Conservation (phyloP, 2,797 vertebrate species). For the Staurois parvus region DNA sequence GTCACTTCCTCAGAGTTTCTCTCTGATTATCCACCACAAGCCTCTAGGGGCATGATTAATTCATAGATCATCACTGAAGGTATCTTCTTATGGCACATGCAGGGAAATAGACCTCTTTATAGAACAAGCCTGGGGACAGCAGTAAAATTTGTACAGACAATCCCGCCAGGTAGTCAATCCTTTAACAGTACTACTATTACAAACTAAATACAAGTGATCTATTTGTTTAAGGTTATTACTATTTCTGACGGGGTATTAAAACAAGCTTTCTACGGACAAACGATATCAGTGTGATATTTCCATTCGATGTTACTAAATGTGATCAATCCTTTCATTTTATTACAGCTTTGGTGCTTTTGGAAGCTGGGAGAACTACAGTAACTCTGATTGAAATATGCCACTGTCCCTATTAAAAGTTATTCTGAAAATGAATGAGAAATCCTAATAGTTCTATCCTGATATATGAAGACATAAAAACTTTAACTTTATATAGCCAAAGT, state of each 20-base stretch:
- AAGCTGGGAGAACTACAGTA: slow-evolving; percentile 66
- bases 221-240: slow-evolving; percentile 79
- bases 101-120: slow-evolving; percentile 73
- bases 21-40: slow-evolving; percentile 67
- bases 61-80: slow-evolving; percentile 70
- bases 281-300: slow-evolving; percentile 66
- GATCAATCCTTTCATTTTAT: slow-evolving; percentile 65
- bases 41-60: slow-evolving; percentile 73
- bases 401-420: slow-evolving; percentile 69
- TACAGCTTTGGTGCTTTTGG: slow-evolving; percentile 65
- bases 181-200: slow-evolving; percentile 76
- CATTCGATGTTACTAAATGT: slow-evolving; percentile 68
- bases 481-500: slow-evolving; percentile 69
- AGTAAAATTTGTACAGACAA: slow-evolving; percentile 76
- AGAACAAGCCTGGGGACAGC: slow-evolving; percentile 70
- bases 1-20: slow-evolving; percentile 56
- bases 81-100: slow-evolving; percentile 67
- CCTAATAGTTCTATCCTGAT: slow-evolving; percentile 71
- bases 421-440: slow-evolving; percentile 65
- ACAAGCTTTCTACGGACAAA: slow-evolving; percentile 74
- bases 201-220: slow-evolving; percentile 77
- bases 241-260: slow-evolving; percentile 74
- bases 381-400: slow-evolving; percentile 62
- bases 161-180: slow-evolving; percentile 74
- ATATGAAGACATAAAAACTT: slow-evolving; percentile 70